Evolutionary conservation across 2,888 invertebrate genomes (phyloP), one percentile per base, ranked within the genome.

Genomic region (Dusona sp.): DNA sequence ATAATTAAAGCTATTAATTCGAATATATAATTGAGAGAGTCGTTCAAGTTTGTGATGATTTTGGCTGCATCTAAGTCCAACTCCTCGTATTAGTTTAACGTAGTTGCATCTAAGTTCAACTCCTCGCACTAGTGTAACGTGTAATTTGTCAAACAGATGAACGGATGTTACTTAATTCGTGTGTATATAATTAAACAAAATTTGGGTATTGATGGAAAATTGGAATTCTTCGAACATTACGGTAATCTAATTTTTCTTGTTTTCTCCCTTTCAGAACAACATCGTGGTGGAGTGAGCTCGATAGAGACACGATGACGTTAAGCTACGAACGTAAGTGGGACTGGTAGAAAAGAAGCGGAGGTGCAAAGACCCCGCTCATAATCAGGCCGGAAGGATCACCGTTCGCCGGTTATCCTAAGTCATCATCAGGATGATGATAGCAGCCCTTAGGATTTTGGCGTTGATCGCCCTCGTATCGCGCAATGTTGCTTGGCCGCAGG

Each of bases 401-500:
- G 65, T 75, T 72, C 33, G 82, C 29, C 82, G 79, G 79, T 74
- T 45, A 82, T 79, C 79, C 84, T 65, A 68, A 82, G 75, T 81
- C 68, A 68, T 79, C 74, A 57, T 87, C 86, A 84, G 72, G 51
- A 89, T 86, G 90, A 93, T 93, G 93, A 92, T 89, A 88, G 90
- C 89, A 87, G 89, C 91, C 88, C 89, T 93, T 88, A 90, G 90
- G 91, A 90, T 93, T 91, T 90, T 93, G 94, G 95, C 95, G 92
- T 92, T 95, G 90, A 93, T 96, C 90, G 94, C 95, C 91, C 94
- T 96, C 91, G 95, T 95, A 95, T 94, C 95, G 93, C 95, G 95
- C 93, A 95, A 95, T 91, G 95, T 95, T 92, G 96, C 96, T 91
- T 97, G 97, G 97, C 96, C 96, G 94, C 97, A 97, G 91, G 97